A percentile compares a stretch with the other conserved stretches of the same genome.
Conservation (phyloP, 2,888 invertebrate species). For the Metacarcinus magister region DNA sequence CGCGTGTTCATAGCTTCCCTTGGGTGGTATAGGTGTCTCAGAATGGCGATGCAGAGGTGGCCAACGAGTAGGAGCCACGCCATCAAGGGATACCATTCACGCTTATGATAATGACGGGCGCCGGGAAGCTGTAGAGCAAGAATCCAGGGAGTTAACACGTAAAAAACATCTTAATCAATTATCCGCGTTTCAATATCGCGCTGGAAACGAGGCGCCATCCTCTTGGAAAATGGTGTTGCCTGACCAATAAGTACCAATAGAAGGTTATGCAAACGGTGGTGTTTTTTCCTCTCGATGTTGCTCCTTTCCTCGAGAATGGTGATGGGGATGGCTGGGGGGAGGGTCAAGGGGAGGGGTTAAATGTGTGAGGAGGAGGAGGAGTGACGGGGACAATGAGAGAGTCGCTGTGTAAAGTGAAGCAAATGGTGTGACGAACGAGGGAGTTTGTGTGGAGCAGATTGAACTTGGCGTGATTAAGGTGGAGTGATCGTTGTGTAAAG, state of each 20-base stretch:
- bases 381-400: background rate
- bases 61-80: background rate
- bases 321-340: background rate
- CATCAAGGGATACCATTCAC: background rate
- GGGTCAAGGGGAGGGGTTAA: background rate
- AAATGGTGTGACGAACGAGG: background rate
- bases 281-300: background rate
- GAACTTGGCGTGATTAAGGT: background rate
- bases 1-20: background rate
- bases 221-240: background rate
- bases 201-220: background rate
- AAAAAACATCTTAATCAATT: conserved; percentile 7
- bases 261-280: background rate
- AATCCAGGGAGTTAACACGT: background rate
- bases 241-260: background rate
- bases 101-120: conserved; percentile 7
- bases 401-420: background rate
- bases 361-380: background rate
- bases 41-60: background rate
- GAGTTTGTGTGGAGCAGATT: background rate
- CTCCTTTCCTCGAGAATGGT: background rate
- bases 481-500: background rate
- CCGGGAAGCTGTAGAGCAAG: background rate
- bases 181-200: background rate
- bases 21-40: background rate